phyloP scores from a whole-genome alignment of 2,888 invertebrate species.

The Calliopum simillimum region DNA sequence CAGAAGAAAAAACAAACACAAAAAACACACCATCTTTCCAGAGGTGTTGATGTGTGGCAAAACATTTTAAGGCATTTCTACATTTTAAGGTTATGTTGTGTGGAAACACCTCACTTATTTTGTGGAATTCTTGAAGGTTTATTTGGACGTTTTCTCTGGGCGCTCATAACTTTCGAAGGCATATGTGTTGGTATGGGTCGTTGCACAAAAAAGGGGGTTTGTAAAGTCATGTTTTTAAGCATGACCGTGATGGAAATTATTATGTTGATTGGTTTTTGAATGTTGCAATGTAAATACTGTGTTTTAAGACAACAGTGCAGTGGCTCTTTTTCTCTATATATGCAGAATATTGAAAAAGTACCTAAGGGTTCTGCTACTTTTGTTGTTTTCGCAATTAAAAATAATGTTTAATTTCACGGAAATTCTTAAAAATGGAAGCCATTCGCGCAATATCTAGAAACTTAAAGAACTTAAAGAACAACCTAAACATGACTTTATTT shows the following conservation, averaged over 20 bases:
- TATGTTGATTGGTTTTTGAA: constrained; percentile 50
- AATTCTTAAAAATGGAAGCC: no score
- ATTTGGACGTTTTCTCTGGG: constrained; percentile 40
- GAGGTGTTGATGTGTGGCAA: constrained; percentile 42
- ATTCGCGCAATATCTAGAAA: no score
- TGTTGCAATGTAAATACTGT: constrained; percentile 1
- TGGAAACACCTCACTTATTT: constrained; percentile 14
- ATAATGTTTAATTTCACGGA: neutral
- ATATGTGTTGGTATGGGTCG: neutral
- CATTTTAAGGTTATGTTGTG: constrained; percentile 31
- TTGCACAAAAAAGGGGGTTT: constrained; percentile 17
- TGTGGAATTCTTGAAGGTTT: constrained; percentile 38
- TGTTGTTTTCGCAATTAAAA: constrained; percentile 46
- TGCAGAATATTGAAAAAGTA: neutral
- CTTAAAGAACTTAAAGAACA: no score
- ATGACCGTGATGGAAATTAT: constrained; percentile 50
- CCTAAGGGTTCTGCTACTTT: neutral
- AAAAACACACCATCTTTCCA: constrained; percentile 30
- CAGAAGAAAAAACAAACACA: no score
- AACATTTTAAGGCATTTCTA: constrained; percentile 13
- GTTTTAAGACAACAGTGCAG: neutral
- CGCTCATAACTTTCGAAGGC: neutral
- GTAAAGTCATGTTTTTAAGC: constrained; percentile 36
- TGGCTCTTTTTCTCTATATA: neutral
- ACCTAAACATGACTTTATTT: no score